Base-by-base conservation (phyloP, 30 jellyfish, hydroid and myxozoan genomes). In the Mastigias papua region DNA sequence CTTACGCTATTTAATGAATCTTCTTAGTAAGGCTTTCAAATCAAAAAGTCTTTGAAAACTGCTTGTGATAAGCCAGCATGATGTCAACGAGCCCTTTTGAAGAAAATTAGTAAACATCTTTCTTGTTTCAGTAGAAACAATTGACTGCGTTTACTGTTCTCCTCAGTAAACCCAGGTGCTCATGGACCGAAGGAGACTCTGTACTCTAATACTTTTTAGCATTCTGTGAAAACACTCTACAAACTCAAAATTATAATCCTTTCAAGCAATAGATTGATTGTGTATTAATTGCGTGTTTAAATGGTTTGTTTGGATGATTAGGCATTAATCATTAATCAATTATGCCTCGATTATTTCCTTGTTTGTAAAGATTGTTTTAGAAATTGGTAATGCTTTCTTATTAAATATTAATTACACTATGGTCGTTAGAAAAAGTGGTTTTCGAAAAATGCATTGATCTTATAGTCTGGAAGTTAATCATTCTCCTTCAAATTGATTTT, bases 241-340 rank as follows among this genome's bases (percentile, higher is more conserved):
- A 73, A 85, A 85, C 72, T 85, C 94, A 85, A 85, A 85, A 62
- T 34, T 65, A 60, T 75, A 85, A 85, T 85, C 94, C 71, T 25
- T 35, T 37, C 70, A 72, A 85, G 94, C 94, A 85, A 85, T 85
- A 85, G 94, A 85, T 85, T 85, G 73, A 85, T 85, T 85, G 94
- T 85, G 88, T 85, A 85, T 85, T 85, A 85, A 85, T 85, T 85
- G 94, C 86, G 94, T 85, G 94, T 61, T 61, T 73, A 70, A 85
- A 85, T 73, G 88, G 94, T 85, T 85, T 85, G 94, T 85, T 85
- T 85, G 94, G 94, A 46, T 73, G 80, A 83, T 83, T 83, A 83
- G 42, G 84, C 76, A 83, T 83, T 57, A 85, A 85, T 85, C 76
- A 85, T 73, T 73, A 71, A 85, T 85, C 78, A 85, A 85, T 85